Evolutionary conservation across 2,888 invertebrate genomes (phyloP), one percentile per base, ranked within the genome.

Genomic region (Cryptocephalus primarius): DNA sequence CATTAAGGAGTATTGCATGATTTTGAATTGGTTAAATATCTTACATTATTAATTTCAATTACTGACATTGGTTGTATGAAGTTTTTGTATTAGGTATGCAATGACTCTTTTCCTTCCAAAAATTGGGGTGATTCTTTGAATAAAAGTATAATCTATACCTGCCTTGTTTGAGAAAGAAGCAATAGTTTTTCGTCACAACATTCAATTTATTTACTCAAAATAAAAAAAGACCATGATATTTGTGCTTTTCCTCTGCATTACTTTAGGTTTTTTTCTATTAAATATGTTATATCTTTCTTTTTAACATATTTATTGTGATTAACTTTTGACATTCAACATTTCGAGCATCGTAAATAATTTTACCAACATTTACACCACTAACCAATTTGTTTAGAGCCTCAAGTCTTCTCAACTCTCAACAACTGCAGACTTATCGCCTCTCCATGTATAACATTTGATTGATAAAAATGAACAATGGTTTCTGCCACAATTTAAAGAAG

Each of bases 331-430:
- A 34, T 38, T 12, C 10, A 47, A 13, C 22, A 39, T 40, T 41
- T 44, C 32, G 44, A 36, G 40, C n/a, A n/a, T 44, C 44, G 1
- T 22, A 40, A 31, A 44, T 44, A 44, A 47, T 44, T 47, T 43
- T 44, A 9, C 44, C 44, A 33, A 43, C 40, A 13, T 33, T 39
- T 41, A 45, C 44, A 42, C 46, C 46, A 40, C 40, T 47, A 48
- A 49, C 46, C 42, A 55, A 48, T 48, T 57, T 58, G 53, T 51
- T 47, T 51, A 55, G 46, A 52, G 54, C 51, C 45, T 51, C 46
- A 39, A n/a, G 47, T 42, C 32, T 48, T 48, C 32, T 48, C 44
- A 3, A 13, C 9, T n/a, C 33, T 45, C 41, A 44, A 41, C 43
- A 6, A 22, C 2, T 22, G 22, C 6, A 22, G 2, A 22, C 22